These are phyloP conservation scores for Nemotelus pantherinus DNA, from an alignment of 2,888 invertebrate genomes.

Conservation along the genomic window DNA sequence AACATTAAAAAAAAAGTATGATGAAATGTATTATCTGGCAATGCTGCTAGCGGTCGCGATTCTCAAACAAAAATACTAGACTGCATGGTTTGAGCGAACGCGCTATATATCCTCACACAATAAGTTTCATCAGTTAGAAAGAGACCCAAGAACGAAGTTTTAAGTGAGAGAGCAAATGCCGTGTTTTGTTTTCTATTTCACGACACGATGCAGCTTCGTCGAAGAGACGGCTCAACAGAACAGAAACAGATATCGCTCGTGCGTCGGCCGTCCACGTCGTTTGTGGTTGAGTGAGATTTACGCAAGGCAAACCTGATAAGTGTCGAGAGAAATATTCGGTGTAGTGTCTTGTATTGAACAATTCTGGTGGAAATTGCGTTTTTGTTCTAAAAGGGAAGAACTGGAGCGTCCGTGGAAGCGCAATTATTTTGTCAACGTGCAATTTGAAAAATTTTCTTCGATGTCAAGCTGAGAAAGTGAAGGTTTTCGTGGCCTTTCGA, in stretches of 20 bases:
- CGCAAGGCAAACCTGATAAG: slow-evolving; percentile 68
- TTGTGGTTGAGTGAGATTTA: slow-evolving; percentile 75
- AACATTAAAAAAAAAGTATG: no score
- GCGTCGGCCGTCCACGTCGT: slow-evolving; percentile 70
- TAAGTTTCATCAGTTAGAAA: no score
- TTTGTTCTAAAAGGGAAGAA: neutral
- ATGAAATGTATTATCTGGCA: no score
- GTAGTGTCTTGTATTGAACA: neutral
- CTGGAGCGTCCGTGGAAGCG: no score
- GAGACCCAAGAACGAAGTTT: no score
- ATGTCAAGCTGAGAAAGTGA: slow-evolving; percentile 5
- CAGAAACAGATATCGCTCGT: slow-evolving; percentile 76
- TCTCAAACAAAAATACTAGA: no score
- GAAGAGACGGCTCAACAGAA: no score
- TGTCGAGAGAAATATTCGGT: neutral
- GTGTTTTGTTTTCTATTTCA: slow-evolving; percentile 74
- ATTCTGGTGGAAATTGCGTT: neutral
- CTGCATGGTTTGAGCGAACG: no score
- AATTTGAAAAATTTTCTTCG: neutral
- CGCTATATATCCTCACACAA: no score
- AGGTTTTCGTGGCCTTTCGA: slow-evolving; percentile 13
- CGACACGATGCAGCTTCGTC: slow-evolving; percentile 84
- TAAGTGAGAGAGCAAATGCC: slow-evolving; percentile 55
- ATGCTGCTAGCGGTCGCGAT: no score
- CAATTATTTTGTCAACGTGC: no score